Evolutionary conservation across 2,797 vertebrate genomes (phyloP), one percentile per base, ranked within the genome.

Genomic region (Diceros bicornis): DNA sequence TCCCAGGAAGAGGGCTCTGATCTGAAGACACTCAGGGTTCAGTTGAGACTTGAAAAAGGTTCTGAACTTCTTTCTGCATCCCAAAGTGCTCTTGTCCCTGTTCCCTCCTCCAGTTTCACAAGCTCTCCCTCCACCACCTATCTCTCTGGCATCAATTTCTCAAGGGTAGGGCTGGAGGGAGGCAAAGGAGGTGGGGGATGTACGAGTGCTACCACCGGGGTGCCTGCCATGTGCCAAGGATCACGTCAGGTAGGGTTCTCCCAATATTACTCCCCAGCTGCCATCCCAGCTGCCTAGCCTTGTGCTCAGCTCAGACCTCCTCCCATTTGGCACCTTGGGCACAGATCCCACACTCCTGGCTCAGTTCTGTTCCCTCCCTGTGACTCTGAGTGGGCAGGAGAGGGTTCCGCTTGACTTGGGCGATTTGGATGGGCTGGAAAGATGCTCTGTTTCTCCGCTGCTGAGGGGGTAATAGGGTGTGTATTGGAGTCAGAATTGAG

Each of bases 91-190:
- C 34, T 34, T 77, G 29, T 52, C 52, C 13, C 18, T 50, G 9
- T 55, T 52, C 57, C 72, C 27, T 89, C 44, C 71, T 89, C 55
- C 29, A 62, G 11, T 21, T 50, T 68, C 68, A 55, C 55, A 66
- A n/a, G 14, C 61, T n/a, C 44, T 84, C 32, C 75, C 55, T 4
- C 5, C 21, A 25, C 17, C 0, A 14, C 37, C n/a, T 11, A 20
- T 74, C 81, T 68, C 14, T 91, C 37, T 74, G 59, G 27, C 41
- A 27, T 81, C 59, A 23, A 11, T 94, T 97, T 95, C 89, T 86
- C 81, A 47, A 57, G 64, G 68, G 41, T 16, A 34, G 96, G 68
- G 32, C 78, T 59, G 34, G 71, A 78, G 52, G 57, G 41, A 85
- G 52, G 55, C 37, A 79, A 69, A 77, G 62, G 44, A 91, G 68